phyloP scores from a whole-genome alignment of 2,113 vertebrate species.

The Poeciliopsis turrubarensis region DNA sequence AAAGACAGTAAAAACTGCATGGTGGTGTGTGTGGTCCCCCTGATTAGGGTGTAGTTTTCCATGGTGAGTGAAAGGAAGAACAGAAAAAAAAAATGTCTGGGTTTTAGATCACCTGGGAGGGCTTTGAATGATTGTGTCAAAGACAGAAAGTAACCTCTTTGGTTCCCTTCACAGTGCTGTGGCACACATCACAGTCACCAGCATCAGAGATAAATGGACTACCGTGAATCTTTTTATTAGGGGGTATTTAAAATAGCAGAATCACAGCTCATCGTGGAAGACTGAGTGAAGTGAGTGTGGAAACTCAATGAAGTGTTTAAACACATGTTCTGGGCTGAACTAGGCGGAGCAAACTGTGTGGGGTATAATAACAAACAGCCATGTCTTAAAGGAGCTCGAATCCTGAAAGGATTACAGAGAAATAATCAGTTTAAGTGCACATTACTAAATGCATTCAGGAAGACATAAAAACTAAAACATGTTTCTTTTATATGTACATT shows the following conservation, averaged over 20 bases:
- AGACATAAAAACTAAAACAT: slow-evolving; percentile 58
- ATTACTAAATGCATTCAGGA: slow-evolving; percentile 61
- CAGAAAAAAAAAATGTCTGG: background rate
- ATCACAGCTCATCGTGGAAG: slow-evolving; percentile 61
- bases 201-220: slow-evolving; percentile 63
- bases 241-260: slow-evolving; percentile 64
- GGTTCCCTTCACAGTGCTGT: slow-evolving; percentile 11
- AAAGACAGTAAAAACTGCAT: slow-evolving; percentile 18
- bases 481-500: slow-evolving; percentile 38
- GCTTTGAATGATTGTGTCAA: slow-evolving; percentile 23
- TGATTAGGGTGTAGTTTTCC: background rate
- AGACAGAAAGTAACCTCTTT: slow-evolving; percentile 5
- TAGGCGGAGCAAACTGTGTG: slow-evolving; percentile 65
- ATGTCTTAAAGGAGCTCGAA: slow-evolving; percentile 59
- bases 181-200: slow-evolving; percentile 46
- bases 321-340: slow-evolving; percentile 72
- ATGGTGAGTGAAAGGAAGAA: background rate
- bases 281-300: slow-evolving; percentile 48
- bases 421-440: slow-evolving; percentile 71
- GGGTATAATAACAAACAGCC: slow-evolving; percentile 77
- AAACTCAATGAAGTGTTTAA: slow-evolving; percentile 75
- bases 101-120: slow-evolving; percentile 27
- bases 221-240: slow-evolving; percentile 68
- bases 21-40: background rate
- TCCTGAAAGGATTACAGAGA: slow-evolving; percentile 68